These are phyloP conservation scores for Lepidothrix coronata DNA, from an alignment of 2,113 vertebrate species.

Conservation along the genomic window DNA sequence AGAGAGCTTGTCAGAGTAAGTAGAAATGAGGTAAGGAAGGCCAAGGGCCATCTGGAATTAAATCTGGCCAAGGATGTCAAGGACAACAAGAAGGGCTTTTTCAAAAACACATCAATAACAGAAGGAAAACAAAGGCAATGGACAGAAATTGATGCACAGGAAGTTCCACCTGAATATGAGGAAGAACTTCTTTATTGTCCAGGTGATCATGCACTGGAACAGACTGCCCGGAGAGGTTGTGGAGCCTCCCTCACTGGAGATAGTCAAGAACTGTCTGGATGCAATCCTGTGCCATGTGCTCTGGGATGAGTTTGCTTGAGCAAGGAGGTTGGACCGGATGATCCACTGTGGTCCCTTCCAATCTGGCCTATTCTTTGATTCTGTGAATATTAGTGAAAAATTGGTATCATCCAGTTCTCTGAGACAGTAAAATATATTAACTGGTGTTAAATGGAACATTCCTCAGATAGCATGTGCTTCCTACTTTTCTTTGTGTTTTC, in stretches of 20 bases:
- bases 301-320: not conserved
- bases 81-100: not conserved
- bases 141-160: not conserved
- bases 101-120: not conserved
- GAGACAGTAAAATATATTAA: not conserved
- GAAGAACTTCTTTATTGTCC: not conserved
- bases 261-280: not conserved
- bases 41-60: not conserved
- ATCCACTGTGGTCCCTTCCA: not conserved
- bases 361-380: not conserved
- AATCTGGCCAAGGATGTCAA: not conserved
- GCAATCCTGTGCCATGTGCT: not conserved
- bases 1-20: not conserved
- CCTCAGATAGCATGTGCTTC: not conserved
- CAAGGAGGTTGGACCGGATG: not conserved
- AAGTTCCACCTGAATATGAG: not conserved
- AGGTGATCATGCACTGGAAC: not conserved
- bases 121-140: not conserved
- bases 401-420: not conserved
- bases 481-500: not conserved
- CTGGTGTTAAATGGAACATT: not conserved
- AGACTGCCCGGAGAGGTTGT: not conserved
- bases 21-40: not conserved
- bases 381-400: not conserved
- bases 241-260: not conserved